These are phyloP conservation scores for Willowsia nigromaculata DNA, from an alignment of 2,888 invertebrate species.

Conservation along the genomic window DNA sequence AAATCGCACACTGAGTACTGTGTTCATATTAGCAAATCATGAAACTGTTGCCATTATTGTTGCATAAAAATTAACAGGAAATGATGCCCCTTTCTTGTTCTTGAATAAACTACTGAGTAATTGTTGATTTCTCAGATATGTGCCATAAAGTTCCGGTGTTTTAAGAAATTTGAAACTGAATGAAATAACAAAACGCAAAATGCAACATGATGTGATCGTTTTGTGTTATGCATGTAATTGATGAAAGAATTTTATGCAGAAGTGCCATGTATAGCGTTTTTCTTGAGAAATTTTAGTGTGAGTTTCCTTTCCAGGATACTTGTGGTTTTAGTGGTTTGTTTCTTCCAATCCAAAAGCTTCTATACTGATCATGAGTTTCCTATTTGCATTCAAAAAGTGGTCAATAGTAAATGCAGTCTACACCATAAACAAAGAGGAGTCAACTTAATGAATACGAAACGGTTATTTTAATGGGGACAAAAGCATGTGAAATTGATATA, in stretches of 20 bases:
- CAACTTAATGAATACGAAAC: too few species aligned
- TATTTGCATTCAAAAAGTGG: too few species aligned
- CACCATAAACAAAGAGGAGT: too few species aligned
- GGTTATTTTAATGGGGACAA: too few species aligned
- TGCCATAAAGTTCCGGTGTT: background rate
- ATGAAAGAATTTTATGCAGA: too few species aligned
- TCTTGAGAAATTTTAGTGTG: too few species aligned
- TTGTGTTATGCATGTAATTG: too few species aligned
- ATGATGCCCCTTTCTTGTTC: background rate
- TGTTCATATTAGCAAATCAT: background rate
- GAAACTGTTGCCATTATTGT: background rate
- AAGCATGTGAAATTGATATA: too few species aligned
- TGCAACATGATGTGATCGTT: too few species aligned
- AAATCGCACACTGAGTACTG: conserved; percentile 29
- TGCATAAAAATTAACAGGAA: background rate
- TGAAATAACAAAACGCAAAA: background rate
- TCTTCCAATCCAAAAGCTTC: background rate
- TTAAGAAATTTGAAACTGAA: background rate
- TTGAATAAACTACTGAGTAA: background rate
- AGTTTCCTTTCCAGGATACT: background rate
- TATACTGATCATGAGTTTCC: too few species aligned
- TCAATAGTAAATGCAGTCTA: too few species aligned
- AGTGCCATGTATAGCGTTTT: too few species aligned
- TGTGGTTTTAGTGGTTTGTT: background rate
- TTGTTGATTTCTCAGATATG: background rate